A percentile compares a stretch with the other conserved stretches of the same genome.
Conservation (phyloP, 2,888 invertebrate species). For the Drosophila mimica region DNA sequence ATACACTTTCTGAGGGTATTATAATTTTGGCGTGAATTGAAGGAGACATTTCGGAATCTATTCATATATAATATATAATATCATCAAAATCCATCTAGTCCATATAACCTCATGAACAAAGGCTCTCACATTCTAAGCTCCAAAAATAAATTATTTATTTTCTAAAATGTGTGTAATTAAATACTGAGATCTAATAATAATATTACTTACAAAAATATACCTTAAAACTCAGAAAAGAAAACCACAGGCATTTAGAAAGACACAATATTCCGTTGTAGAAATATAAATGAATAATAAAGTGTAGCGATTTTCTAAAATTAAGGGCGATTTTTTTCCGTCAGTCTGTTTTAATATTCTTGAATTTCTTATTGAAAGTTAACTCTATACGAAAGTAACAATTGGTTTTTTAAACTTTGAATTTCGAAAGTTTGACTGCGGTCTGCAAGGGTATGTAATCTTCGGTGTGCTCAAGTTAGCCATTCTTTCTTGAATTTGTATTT, state of each 20-base stretch:
- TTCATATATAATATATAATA: background rate
- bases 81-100: background rate
- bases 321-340: background rate
- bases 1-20: background rate
- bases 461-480: background rate
- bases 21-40: background rate
- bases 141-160: too few relatives aligned
- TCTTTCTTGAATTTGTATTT: background rate
- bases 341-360: too few relatives aligned
- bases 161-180: too few relatives aligned
- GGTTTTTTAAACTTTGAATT: background rate
- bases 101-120: too few relatives aligned
- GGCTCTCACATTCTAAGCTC: too few relatives aligned
- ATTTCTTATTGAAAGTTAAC: background rate
- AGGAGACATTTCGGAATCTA: background rate
- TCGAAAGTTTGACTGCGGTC: background rate
- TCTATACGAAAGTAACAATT: background rate
- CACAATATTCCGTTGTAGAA: background rate
- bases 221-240: background rate
- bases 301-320: too few relatives aligned
- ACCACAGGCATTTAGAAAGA: background rate
- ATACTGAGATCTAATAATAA: background rate
- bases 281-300: background rate
- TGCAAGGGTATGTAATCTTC: background rate
- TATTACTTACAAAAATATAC: background rate